Evolutionary conservation across 2,113 vertebrate genomes (phyloP), one percentile per base, ranked within the genome.

Genomic region (Nesogale talazaci): DNA sequence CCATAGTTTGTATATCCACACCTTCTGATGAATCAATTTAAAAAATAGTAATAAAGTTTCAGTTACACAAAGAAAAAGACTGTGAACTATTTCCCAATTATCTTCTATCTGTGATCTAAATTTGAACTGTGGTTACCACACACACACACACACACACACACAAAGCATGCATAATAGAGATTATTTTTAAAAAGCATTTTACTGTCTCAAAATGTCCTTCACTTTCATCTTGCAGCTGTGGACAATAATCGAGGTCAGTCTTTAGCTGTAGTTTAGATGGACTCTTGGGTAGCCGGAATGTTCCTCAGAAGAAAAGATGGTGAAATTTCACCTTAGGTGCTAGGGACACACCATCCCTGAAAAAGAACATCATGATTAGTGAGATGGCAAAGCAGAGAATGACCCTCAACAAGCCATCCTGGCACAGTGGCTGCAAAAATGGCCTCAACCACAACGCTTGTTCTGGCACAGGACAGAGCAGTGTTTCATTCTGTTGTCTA

Each of bases 21-120:
- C 25, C 12, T 6, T 65, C 20, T 27, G 61, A 70, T 65, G 10
- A 40, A 34, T 38, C 83, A 1, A 40, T 23, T 86, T 83, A 84
- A 29, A 91, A 72, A 76, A 80, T 52, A 7, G 2, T 52, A 86
- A 56, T 38, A 79, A 72, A 59, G 1, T 15, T 84, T 86, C 52
- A 86, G 22, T 76, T 70, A 78, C 23, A 78, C n/a, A 94, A 93
- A 87, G 40, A 72, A 9, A 63, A 42, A 8, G 8, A 89, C 46
- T 81, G 6, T 34, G 31, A 81, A 19, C 34, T 56, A 29, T 72
- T 88, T 91, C 88, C 16, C 31, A 16, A 29, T 65, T 2, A 59
- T 3, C 23, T 25, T 59, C 38, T 14, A 61, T 93, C 83, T 84
- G 31, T 65, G 22, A 65, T 29, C 27, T 29, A 22, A 65, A 65